A percentile compares a stretch with the other conserved stretches of the same genome.
Conservation (phyloP, 2,113 vertebrate genomes). For the Leuciscus idus region DNA sequence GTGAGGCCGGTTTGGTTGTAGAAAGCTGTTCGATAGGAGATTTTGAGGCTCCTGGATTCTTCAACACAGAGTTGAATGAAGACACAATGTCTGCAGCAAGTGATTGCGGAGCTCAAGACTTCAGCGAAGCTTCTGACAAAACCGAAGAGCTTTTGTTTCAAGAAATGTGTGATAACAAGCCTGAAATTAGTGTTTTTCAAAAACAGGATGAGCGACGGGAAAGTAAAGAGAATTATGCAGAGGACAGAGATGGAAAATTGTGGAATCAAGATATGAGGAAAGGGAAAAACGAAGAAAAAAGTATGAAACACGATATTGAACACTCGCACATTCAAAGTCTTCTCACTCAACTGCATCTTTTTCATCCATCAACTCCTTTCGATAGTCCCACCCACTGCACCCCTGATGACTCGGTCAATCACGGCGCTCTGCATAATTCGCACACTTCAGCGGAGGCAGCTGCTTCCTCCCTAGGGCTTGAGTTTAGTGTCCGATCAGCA, state of each 20-base stretch:
- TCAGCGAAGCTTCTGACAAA: neutral
- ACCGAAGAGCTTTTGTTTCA: constrained; percentile 11
- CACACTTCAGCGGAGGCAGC: rapidly evolving
- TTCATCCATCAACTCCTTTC: constrained; percentile 53
- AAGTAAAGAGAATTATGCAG: constrained; percentile 20
- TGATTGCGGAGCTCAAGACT: constrained; percentile 27
- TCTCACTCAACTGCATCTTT: constrained; percentile 76
- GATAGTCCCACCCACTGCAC: neutral
- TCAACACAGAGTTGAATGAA: constrained; percentile 53
- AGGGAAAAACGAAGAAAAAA: neutral
- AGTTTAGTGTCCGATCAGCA: constrained; percentile 35
- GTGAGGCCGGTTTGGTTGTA: constrained; percentile 61
- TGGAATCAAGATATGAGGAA: neutral
- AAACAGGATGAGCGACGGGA: neutral
- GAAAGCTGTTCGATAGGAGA: constrained; percentile 63
- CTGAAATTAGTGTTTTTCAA: neutral
- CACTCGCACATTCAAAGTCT: constrained; percentile 78
- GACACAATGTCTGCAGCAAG: constrained; percentile 36
- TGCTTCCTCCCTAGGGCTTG: constrained; percentile 47
- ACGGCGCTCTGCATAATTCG: neutral
- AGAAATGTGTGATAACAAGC: neutral
- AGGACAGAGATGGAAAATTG: neutral
- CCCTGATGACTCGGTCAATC: neutral
- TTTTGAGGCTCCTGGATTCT: constrained; percentile 63
- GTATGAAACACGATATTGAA: constrained; percentile 65